A percentile compares a stretch with the other conserved stretches of the same genome.
Evolutionary conservation across 2,797 vertebrate species (phyloP).

Genomic region (Clarias laeviceps): DNA sequence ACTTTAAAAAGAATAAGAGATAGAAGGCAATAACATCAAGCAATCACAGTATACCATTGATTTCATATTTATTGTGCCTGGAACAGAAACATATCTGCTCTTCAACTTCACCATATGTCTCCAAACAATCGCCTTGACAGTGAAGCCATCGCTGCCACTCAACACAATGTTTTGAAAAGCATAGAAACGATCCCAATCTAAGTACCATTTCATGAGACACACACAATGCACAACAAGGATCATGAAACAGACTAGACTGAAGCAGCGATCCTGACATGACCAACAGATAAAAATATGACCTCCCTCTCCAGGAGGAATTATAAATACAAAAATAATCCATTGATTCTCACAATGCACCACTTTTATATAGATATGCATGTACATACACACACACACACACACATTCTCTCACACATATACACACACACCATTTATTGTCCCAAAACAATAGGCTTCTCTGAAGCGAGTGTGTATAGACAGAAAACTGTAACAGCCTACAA

Average conservation of each 20-base stretch:
- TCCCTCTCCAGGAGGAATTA: conserved; percentile 52
- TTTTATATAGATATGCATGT: not conserved
- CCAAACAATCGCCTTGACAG: not conserved
- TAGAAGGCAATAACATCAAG: not conserved
- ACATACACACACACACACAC: not conserved
- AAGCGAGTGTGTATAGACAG: conserved; percentile 70
- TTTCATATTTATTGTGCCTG: conserved; percentile 67
- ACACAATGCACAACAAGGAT: conserved; percentile 20
- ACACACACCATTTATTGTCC: conserved; percentile 26
- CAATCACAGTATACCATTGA: conserved; percentile 12
- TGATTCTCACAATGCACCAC: conserved; percentile 59
- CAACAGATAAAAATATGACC: conserved; percentile 42
- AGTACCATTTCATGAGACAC: conserved; percentile 39
- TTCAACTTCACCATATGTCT: conserved; percentile 49
- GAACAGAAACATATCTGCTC: conserved; percentile 52
- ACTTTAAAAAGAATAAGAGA: not conserved
- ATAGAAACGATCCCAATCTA: not conserved
- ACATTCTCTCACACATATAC: not conserved
- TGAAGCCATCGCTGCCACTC: not conserved
- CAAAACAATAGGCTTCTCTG: conserved; percentile 55
- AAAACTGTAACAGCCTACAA: conserved; percentile 43
- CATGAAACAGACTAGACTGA: conserved; percentile 41
- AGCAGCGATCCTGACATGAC: conserved; percentile 37
- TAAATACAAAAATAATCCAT: conserved; percentile 72
- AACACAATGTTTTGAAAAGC: not conserved